These are phyloP conservation scores for Cacajao melanocephalus DNA, from an alignment of 2,797 vertebrate genomes.

Conservation along the genomic window DNA sequence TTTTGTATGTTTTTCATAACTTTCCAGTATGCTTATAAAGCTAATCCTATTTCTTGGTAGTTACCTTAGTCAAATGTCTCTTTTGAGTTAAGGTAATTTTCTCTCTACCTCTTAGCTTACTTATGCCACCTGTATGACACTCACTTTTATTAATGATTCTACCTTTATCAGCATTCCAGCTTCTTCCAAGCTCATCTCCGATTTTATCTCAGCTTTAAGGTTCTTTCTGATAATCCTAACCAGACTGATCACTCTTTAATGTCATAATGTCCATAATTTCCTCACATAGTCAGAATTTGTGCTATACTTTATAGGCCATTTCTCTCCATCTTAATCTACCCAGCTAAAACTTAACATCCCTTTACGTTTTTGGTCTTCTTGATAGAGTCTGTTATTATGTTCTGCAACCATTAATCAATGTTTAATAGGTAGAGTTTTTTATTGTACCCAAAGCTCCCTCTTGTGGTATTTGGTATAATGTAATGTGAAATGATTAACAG, in stretches of 20 bases:
- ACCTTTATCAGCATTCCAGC: neutral
- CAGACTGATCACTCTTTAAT: neutral
- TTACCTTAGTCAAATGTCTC: neutral
- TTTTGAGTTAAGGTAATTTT: constrained; percentile 7
- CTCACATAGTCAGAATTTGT: neutral
- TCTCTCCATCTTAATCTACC: neutral
- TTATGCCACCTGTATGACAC: neutral
- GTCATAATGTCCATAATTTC: neutral
- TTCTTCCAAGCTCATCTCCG: neutral
- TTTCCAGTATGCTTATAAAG: neutral
- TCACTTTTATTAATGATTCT: neutral
- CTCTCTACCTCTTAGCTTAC: neutral
- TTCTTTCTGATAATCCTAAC: neutral
- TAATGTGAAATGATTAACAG: neutral
- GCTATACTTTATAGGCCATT: neutral
- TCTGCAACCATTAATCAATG: neutral
- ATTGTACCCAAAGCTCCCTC: constrained; percentile 25
- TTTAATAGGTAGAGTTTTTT: neutral
- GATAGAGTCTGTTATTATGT: neutral
- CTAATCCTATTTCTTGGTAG: neutral
- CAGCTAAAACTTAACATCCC: neutral
- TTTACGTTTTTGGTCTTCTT: neutral
- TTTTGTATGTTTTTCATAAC: neutral
- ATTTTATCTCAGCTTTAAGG: neutral
- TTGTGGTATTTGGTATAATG: constrained; percentile 12